Conservation (phyloP, 1,140 invertebrate genomes). For the Leptinotarsa lineolata region DNA sequence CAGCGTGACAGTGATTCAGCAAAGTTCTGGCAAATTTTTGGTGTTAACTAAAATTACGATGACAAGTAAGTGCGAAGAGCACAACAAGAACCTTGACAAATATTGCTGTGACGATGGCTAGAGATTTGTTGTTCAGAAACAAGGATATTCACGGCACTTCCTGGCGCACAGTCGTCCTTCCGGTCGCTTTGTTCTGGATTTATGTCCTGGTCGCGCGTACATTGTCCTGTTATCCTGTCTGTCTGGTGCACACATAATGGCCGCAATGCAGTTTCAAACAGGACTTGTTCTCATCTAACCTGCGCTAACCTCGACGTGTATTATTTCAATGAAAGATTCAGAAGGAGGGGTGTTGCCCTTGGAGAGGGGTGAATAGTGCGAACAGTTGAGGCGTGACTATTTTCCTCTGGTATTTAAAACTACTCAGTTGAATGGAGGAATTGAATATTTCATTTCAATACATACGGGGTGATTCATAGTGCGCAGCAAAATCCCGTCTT, state of each 20-base stretch:
- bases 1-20: background rate
- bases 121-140: slow-evolving; percentile 34
- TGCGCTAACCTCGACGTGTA: slow-evolving; percentile 26
- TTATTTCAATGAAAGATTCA: slow-evolving; percentile 12
- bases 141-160: slow-evolving; percentile 43
- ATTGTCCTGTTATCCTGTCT: slow-evolving; percentile 42
- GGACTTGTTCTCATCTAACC: slow-evolving; percentile 30
- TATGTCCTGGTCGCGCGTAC: slow-evolving; percentile 42
- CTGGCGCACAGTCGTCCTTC: slow-evolving; percentile 40
- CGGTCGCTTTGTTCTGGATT: slow-evolving; percentile 45
- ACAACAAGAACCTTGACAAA: slow-evolving; percentile 29
- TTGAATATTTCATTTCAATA: no score
- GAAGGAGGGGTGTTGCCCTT: background rate
- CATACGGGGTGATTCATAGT: no score
- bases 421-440: no score
- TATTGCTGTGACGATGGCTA: slow-evolving; percentile 26
- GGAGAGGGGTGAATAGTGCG: no score
- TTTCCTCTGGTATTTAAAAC: no score
- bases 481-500: no score
- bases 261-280: slow-evolving; percentile 38
- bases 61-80: slow-evolving; percentile 13
- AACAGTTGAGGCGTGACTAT: no score
- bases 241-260: slow-evolving; percentile 42
- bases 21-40: slow-evolving; percentile 19
- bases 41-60: slow-evolving; percentile 12